Evolutionary conservation across 2,797 vertebrate species (phyloP), one percentile per base, ranked within the genome.

Genomic region (Pampus argenteus): DNA sequence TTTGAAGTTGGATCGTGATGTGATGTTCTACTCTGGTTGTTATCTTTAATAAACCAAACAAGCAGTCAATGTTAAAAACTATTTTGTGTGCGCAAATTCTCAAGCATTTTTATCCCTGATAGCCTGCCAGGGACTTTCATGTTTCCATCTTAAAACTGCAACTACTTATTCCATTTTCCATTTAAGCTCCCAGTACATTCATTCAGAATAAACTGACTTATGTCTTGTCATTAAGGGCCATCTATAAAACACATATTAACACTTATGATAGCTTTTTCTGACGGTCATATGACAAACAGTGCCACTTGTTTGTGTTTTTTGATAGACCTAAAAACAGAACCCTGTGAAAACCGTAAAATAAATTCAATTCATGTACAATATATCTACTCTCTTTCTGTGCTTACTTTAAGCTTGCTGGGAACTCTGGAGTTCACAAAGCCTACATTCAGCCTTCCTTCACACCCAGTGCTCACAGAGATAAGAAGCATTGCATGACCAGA

Each of bases 401-500:
- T 18, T 34, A 9, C 28, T 17, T n/a, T n/a, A 65, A 62, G 38
- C 36, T 58, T 18, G 25, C 23, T 17, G n/a, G 18, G 2, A 51
- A 36, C 48, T 65, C 52, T 23, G 38, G 14, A 60, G 67, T 71
- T 78, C 23, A 86, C 74, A 81, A 74, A 81, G 76, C 44, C 51
- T 8, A 38, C 60, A 71, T 71, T 77, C 54, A 83, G 25, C 59
- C 17, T 25, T 45, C n/a, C 45, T 61, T 67, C 59, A 76, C 76
- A 50, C 60, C 50, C 59, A 72, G 31, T 26, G 18, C 60, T 69
- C 40, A 42, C 26, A 64, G 52, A 84, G 82, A 90, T 87, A 89
- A 90, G 84, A 66, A 78, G 81, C 54, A 42, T n/a, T 65, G 80
- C 67, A 38, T 74, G 87, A 86, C 72, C 79, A 68, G 78, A 79